These are phyloP conservation scores for Actinopyga echinites DNA, from an alignment of 53 echinoderm and acorn worm genomes.

Conservation along the genomic window DNA sequence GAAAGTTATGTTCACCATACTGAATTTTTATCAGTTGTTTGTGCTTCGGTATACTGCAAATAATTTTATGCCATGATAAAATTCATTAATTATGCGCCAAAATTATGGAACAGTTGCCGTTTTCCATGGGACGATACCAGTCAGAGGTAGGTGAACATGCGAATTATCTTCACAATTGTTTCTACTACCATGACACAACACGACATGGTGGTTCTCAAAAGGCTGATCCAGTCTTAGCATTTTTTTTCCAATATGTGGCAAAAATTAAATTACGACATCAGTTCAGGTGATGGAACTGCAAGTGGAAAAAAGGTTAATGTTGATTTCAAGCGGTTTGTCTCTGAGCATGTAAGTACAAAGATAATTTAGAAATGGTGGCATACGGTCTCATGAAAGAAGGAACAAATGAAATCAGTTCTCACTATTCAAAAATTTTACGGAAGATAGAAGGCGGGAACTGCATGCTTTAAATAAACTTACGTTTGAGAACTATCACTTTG, in stretches of 20 bases:
- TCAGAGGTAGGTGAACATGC: slow-evolving; percentile 70
- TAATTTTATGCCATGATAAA: slow-evolving; percentile 65
- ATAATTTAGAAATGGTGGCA: neutral
- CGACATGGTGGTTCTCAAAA: slow-evolving; percentile 61
- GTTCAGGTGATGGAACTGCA: too few relatives aligned
- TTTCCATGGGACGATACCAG: slow-evolving; percentile 59
- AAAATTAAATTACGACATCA: too few relatives aligned
- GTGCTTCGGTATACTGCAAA: slow-evolving; percentile 44
- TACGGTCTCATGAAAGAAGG: too few relatives aligned
- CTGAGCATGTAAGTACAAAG: neutral
- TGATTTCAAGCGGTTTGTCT: neutral
- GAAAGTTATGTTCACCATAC: slow-evolving; percentile 23
- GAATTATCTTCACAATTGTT: slow-evolving; percentile 61
- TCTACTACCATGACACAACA: slow-evolving; percentile 61
- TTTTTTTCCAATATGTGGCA: slow-evolving; percentile 1
- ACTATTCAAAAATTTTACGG: neutral
- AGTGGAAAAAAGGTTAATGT: too few relatives aligned
- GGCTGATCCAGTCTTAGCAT: slow-evolving; percentile 25
- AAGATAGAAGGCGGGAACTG: neutral
- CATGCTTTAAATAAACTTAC: neutral
- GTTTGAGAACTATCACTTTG: slow-evolving; percentile 5
- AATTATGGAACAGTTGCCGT: slow-evolving; percentile 49
- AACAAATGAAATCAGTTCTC: neutral
- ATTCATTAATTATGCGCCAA: slow-evolving; percentile 56
- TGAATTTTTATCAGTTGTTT: slow-evolving; percentile 66